phyloP scores from a whole-genome alignment of 2,888 invertebrate genomes.

The Geophilus truncorum region DNA sequence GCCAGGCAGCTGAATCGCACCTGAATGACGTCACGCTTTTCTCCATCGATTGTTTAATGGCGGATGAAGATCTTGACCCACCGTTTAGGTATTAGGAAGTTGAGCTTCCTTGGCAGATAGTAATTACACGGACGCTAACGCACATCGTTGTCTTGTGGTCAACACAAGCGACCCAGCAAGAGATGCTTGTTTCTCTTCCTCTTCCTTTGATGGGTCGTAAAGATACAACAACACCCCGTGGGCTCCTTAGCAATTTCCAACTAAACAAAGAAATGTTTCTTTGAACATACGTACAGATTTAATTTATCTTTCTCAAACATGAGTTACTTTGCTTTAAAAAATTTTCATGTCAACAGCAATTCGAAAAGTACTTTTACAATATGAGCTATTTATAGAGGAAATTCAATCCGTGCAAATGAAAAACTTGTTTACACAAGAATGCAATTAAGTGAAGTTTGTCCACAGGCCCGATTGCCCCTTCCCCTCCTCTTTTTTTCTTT shows the following conservation, averaged over 20 bases:
- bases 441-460: slow-evolving; percentile 21
- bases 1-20: neutral
- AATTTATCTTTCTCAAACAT: too few relatives aligned
- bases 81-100: neutral
- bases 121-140: neutral
- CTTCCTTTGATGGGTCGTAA: slow-evolving; percentile 8
- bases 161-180: slow-evolving; percentile 5
- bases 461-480: slow-evolving; percentile 4
- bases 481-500: slow-evolving; percentile 19
- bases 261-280: neutral
- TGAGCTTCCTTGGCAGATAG: neutral
- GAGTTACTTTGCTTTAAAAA: too few relatives aligned
- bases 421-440: neutral
- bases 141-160: slow-evolving; percentile 10
- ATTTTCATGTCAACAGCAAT: too few relatives aligned
- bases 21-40: neutral
- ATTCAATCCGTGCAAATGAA: neutral
- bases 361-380: too few relatives aligned
- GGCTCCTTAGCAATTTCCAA: neutral
- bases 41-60: neutral
- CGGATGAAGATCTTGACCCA: neutral
- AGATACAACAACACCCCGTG: slow-evolving; percentile 1
- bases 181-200: slow-evolving; percentile 21
- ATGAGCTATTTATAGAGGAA: neutral
- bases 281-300: too few relatives aligned